Evolutionary conservation across 2,888 invertebrate genomes (phyloP).

Genomic region (Petrolisthes manimaculis): DNA sequence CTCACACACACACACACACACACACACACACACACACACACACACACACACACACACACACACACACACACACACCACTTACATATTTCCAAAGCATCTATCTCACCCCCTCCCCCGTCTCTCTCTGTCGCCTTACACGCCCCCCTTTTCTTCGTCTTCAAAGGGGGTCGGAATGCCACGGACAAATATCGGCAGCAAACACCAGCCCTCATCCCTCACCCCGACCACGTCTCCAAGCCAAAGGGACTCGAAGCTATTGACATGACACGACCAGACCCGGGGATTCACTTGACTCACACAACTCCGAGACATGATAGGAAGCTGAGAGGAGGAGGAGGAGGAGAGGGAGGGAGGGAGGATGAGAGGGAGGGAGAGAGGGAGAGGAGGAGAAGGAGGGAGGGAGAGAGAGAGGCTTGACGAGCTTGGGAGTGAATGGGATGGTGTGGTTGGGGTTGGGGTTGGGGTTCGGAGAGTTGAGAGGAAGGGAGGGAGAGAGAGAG

Average conservation of each 20-base stretch:
- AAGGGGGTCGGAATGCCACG: not conserved
- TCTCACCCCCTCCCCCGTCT: not conserved
- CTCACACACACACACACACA: not conserved
- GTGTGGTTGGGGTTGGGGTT: not conserved
- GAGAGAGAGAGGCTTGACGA: not conserved
- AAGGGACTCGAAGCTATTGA: slow-evolving; percentile 1
- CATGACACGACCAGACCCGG: not conserved
- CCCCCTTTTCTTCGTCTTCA: not conserved
- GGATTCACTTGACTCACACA: not conserved
- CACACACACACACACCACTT: not conserved
- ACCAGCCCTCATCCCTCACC: not conserved
- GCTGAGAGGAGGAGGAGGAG: not conserved
- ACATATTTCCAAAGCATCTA: not conserved
- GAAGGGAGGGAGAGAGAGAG: not conserved
- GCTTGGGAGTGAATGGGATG: not conserved
- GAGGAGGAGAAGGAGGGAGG: not conserved
- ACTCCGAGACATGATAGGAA: not conserved
- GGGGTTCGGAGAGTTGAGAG: not conserved
- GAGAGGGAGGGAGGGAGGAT: not conserved
- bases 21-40: not conserved
- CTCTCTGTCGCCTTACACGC: not conserved
- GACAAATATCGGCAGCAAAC: not conserved
- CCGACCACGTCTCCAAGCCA: not conserved
- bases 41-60: not conserved
- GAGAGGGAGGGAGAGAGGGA: not conserved